Percentiles rank a stretch among this genome's conserved stretches.
Conservation (phyloP, 2,888 invertebrate genomes). For the Tethea ocularis region DNA sequence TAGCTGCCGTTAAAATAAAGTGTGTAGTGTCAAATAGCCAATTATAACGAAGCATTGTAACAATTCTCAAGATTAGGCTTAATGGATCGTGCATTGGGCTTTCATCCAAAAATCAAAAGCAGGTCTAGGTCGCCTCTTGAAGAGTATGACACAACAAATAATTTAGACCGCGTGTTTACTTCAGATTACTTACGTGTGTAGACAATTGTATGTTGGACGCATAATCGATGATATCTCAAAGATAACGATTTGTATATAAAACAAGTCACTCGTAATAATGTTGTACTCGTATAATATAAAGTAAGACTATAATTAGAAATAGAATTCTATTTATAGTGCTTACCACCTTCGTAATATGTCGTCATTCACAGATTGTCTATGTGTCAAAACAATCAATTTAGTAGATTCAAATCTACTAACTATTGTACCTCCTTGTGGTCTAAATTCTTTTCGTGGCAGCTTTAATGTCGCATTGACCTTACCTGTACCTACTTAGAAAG, state of each 20-base stretch:
- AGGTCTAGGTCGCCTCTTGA: constrained; percentile 64
- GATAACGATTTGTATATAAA: background rate
- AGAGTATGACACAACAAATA: constrained; percentile 23
- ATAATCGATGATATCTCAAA: background rate
- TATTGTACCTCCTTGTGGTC: constrained; percentile 28
- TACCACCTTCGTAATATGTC: background rate
- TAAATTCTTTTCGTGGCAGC: constrained; percentile 39
- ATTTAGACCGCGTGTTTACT: constrained; percentile 23
- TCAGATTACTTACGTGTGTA: constrained; percentile 7
- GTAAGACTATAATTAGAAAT: background rate
- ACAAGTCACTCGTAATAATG: background rate
- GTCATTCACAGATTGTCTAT: background rate
- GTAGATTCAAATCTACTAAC: background rate
- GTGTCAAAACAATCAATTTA: background rate
- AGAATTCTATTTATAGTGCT: background rate
- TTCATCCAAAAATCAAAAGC: constrained; percentile 64
- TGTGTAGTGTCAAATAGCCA: constrained; percentile 9
- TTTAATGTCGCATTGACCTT: constrained; percentile 51
- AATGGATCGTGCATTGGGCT: constrained; percentile 62
- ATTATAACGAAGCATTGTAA: constrained; percentile 34
- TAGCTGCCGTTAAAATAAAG: background rate
- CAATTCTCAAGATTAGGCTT: constrained; percentile 46
- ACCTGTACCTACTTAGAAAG: constrained; percentile 62
- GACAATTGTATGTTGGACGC: background rate
- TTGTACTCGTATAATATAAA: too few species aligned